Evolutionary conservation across 1,140 invertebrate genomes (phyloP).

Genomic region (Philotrypesis tridentata): DNA sequence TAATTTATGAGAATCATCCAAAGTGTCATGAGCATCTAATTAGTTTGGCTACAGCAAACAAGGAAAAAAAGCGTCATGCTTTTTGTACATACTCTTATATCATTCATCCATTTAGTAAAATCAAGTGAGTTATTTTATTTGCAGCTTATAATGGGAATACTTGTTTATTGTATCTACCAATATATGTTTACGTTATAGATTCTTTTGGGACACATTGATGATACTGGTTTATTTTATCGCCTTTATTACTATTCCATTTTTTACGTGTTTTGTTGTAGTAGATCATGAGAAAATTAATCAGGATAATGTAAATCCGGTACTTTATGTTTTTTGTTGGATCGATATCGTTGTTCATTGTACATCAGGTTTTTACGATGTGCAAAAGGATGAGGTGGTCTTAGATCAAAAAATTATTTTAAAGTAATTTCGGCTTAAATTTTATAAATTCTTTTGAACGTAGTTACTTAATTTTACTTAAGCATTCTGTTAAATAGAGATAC

Average conservation of each 20-base stretch:
- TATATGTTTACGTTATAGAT: conserved; percentile 53
- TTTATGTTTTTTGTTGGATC: conserved; percentile 67
- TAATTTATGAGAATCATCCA: conserved; percentile 57
- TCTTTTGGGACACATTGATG: conserved; percentile 67
- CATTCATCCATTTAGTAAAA: conserved; percentile 66
- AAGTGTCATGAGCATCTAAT: conserved; percentile 57
- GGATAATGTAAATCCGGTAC: conserved; percentile 59
- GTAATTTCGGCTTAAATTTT: conserved; percentile 49
- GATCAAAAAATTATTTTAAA: conserved; percentile 60
- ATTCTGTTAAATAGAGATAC: not conserved
- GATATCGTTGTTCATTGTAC: conserved; percentile 63
- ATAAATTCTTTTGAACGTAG: too few relatives aligned
- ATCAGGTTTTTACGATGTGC: conserved; percentile 59
- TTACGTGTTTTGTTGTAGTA: conserved; percentile 63
- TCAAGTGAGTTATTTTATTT: conserved; percentile 54
- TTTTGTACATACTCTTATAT: conserved; percentile 59
- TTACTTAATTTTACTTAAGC: too few relatives aligned
- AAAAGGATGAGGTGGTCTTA: conserved; percentile 55
- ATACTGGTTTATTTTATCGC: conserved; percentile 56
- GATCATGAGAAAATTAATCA: conserved; percentile 58
- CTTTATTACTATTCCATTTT: conserved; percentile 66
- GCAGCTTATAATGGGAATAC: not conserved
- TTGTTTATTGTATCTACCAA: not conserved
- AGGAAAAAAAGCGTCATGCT: conserved; percentile 60
- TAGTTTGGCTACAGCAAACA: conserved; percentile 56